Percentiles rank a stretch among this genome's conserved stretches.
These are phyloP conservation scores for Yponomeuta sedellus DNA, from an alignment of 2,888 invertebrate genomes.

Conservation along the genomic window DNA sequence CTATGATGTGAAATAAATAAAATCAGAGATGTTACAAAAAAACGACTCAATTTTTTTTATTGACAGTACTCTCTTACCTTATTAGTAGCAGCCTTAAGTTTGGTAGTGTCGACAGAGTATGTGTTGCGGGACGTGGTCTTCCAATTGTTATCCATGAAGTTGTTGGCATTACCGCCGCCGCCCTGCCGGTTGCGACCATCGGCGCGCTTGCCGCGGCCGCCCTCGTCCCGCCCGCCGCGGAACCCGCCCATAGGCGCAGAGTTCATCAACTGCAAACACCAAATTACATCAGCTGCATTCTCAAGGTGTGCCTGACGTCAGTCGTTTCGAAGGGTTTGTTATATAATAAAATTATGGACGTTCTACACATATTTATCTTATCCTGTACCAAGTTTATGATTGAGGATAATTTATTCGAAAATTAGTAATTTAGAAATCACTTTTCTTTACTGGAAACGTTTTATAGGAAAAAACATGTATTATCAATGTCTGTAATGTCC, in stretches of 20 bases:
- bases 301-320: neutral
- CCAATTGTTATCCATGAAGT: constrained; percentile 51
- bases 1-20: too few species aligned
- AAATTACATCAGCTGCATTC: neutral
- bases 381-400: too few species aligned
- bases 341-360: too few species aligned
- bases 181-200: constrained; percentile 33
- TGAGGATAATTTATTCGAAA: too few species aligned
- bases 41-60: neutral
- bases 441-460: too few species aligned
- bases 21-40: too few species aligned
- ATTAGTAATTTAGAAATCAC: too few species aligned
- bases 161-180: constrained; percentile 32
- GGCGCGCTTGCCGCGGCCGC: constrained; percentile 21
- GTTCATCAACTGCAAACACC: constrained; percentile 53
- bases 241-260: constrained; percentile 42
- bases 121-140: constrained; percentile 38
- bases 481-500: too few species aligned
- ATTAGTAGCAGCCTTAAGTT: constrained; percentile 40
- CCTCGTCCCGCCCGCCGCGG: constrained; percentile 33
- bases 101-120: constrained; percentile 57
- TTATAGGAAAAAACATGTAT: too few species aligned
- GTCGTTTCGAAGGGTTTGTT: too few species aligned
- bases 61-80: neutral
- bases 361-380: too few species aligned